Base-by-base conservation (phyloP, 2,797 vertebrate species). In the Syncerus caffer region DNA sequence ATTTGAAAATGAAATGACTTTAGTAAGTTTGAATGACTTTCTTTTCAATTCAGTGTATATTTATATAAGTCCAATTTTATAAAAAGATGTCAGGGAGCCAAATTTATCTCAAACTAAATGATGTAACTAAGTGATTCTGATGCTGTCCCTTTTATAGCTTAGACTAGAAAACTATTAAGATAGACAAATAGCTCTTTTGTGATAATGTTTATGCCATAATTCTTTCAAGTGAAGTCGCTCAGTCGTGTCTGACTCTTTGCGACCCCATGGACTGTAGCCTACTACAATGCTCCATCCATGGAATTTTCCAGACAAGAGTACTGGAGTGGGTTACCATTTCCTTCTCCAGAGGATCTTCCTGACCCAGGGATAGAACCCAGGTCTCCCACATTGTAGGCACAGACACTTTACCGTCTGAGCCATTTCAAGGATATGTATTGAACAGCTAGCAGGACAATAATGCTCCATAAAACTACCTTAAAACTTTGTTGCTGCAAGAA, bases 21-120 rank as follows among this genome's bases (percentile, higher is more conserved):
- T 23, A 87, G 53, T 93, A 38, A 84, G 85, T 94, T 85, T 84
- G 58, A 93, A 57, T 96, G 53, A 87, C 1, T 92, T 88, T 78
- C 89, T 88, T 93, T 93, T 85, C 83, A 92, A 91, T 86, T 96
- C 16, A 79, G 80, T 53, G 9, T 80, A 87, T 76, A 86, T 96
- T 90, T 82, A 82, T 62, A 7, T 45, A 58, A 58, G 17, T 53
- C 95, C 31, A n/a, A 82, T 85, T 80, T 96, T 58, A 57, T 53
- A 76, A 82, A 93, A 17, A 93, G 53, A 53, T n/a, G 21, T 50
- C 4, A 67, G 27, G 67, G 10, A 85, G 12, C 7, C 74, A 25
- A 50, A 34, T 91, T 85, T 16, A 74, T 84, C 80, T 97, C 47
- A 83, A 74, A 89, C 4, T 91, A 89, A 38, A 79, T 79, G 34